A percentile compares a stretch with the other conserved stretches of the same genome.
phyloP scores from a whole-genome alignment of 2,888 invertebrate genomes.

The Neoascia interrupta region DNA sequence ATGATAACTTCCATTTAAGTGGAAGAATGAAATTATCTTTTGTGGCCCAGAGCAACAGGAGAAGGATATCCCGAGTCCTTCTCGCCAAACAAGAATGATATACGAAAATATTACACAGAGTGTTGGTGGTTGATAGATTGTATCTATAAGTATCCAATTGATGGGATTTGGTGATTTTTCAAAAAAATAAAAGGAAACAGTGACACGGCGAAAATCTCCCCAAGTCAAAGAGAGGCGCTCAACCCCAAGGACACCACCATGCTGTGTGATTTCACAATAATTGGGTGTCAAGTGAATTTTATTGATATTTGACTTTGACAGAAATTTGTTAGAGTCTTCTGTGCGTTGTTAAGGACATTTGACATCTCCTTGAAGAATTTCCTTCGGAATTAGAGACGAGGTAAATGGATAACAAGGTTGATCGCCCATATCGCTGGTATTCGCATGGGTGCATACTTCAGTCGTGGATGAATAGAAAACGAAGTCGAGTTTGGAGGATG shows the following conservation, averaged over 20 bases:
- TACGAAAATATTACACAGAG: slow-evolving; percentile 28
- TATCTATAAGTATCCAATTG: slow-evolving; percentile 57
- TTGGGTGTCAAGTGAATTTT: slow-evolving; percentile 70
- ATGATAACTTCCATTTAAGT: slow-evolving; percentile 68
- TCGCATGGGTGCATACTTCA: slow-evolving; percentile 34
- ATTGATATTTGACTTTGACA: slow-evolving; percentile 69
- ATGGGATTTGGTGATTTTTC: slow-evolving; percentile 58
- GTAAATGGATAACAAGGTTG: slow-evolving; percentile 44
- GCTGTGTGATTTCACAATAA: slow-evolving; percentile 63
- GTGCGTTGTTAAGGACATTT: slow-evolving; percentile 56
- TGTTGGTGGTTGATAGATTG: slow-evolving; percentile 38
- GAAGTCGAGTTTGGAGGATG: slow-evolving; percentile 31
- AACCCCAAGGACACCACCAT: not conserved
- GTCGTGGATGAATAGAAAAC: not conserved
- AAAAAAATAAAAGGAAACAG: slow-evolving; percentile 28
- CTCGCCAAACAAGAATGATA: slow-evolving; percentile 19
- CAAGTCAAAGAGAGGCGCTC: not conserved
- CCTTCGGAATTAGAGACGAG: not conserved
- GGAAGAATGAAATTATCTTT: slow-evolving; percentile 66
- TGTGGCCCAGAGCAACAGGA: slow-evolving; percentile 58
- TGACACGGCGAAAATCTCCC: slow-evolving; percentile 31
- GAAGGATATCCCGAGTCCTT: slow-evolving; percentile 18
- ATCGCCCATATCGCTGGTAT: slow-evolving; percentile 52
- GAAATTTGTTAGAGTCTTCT: slow-evolving; percentile 56
- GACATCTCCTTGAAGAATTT: slow-evolving; percentile 29